Conservation (phyloP, 2,113 vertebrate genomes). For the Apus apus region DNA sequence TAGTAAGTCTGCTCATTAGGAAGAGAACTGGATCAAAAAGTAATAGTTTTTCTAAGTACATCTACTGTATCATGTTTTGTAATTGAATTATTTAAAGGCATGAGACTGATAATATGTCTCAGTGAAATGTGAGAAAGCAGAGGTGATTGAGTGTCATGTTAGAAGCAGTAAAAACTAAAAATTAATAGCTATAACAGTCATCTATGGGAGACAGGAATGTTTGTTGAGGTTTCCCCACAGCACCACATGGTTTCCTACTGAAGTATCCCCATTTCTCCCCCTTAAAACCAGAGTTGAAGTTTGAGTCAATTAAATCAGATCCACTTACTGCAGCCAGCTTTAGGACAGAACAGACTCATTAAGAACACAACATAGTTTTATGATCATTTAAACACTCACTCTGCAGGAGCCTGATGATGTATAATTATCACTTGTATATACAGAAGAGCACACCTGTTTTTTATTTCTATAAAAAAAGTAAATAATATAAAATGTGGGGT, state of each 20-base stretch:
- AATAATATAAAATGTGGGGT: not conserved
- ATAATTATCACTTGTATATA: slow-evolving; percentile 15
- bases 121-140: not conserved
- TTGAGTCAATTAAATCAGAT: not conserved
- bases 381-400: not conserved
- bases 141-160: not conserved
- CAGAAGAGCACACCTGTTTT: not conserved
- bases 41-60: not conserved
- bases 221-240: not conserved
- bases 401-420: slow-evolving; percentile 4
- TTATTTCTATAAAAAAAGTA: not conserved
- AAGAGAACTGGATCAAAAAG: not conserved
- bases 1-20: not conserved
- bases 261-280: not conserved
- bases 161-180: not conserved
- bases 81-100: not conserved
- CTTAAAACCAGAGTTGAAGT: not conserved
- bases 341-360: not conserved
- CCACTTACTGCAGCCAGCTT: not conserved
- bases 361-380: not conserved
- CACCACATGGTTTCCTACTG: not conserved
- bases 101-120: not conserved
- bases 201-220: not conserved
- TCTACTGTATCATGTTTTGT: not conserved
- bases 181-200: not conserved